Percentiles rank a stretch among this genome's conserved stretches.
Evolutionary conservation across 2,888 invertebrate genomes (phyloP).

Genomic region (Geophilus truncorum): DNA sequence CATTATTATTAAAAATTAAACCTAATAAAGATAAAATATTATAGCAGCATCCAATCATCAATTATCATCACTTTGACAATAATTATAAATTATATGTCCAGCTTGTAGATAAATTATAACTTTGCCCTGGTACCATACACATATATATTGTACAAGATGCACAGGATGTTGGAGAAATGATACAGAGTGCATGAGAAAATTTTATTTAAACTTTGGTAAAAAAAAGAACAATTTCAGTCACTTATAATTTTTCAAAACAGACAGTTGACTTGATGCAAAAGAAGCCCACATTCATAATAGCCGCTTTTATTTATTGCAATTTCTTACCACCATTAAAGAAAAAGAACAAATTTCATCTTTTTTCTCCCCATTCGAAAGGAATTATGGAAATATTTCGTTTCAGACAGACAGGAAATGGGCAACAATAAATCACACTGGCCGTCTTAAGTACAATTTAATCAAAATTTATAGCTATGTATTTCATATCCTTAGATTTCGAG

Average conservation of each 20-base stretch:
- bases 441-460: neutral
- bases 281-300: neutral
- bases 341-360: neutral
- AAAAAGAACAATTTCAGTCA: neutral
- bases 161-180: no score
- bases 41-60: neutral
- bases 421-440: neutral
- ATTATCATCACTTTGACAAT: neutral
- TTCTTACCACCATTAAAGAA: neutral
- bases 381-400: neutral
- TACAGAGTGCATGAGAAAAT: neutral
- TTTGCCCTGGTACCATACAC: neutral
- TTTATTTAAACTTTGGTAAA: neutral
- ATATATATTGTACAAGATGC: no score
- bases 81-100: neutral
- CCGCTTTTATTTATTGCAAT: neutral
- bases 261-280: neutral
- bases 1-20: neutral
- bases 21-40: neutral
- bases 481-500: neutral
- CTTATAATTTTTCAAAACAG: neutral
- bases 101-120: neutral
- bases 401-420: neutral
- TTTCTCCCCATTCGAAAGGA: neutral
- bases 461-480: neutral